Base-by-base conservation (phyloP, 2,113 vertebrate species). In the Ameiurus melas region DNA sequence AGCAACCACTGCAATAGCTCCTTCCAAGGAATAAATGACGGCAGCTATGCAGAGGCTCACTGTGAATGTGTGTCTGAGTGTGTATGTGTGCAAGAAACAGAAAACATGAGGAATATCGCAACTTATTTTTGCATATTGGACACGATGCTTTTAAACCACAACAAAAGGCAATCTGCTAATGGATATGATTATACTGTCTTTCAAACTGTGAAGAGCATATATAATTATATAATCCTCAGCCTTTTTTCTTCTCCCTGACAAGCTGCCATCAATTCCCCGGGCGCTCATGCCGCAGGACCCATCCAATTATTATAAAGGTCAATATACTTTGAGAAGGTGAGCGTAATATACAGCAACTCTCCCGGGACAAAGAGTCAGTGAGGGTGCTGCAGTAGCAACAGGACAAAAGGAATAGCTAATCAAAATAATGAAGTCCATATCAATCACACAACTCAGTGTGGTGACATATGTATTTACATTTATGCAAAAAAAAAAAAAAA, bases 251-350 rank as follows among this genome's bases (percentile, higher is more conserved):
- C 70, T 27, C 43, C 62, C 85, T 87, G 82, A 89, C 81, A 87
- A 89, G 86, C 86, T 84, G 86, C 89, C 79, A 91, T 91, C 85
- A 89, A 89, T 70, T 88, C 86, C 82, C 89, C 14, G 51, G 13
- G 71, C 82, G 57, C 84, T 79, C 60, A 60, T 91, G 90, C 90
- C 60, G 89, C 90, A 86, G 88, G 87, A 90, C 86, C 77, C 88
- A 91, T 90, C 88, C 81, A 89, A 91, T 91, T 92, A 90, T 90
- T 90, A 88, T 88, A 91, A 92, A 92, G 89, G 90, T 91, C 89
- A 92, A 90, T 89, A 88, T 88, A 89, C 88, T 70, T 80, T 86
- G 85, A 84, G 87, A 87, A 89, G 88, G 88, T 85, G 89, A 90
- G 86, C 19, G 57, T 83, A 89, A 87, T 85, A 87, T 77, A 87